Conservation (phyloP, 2,113 vertebrate species). For the Cephalopterus ornatus region DNA sequence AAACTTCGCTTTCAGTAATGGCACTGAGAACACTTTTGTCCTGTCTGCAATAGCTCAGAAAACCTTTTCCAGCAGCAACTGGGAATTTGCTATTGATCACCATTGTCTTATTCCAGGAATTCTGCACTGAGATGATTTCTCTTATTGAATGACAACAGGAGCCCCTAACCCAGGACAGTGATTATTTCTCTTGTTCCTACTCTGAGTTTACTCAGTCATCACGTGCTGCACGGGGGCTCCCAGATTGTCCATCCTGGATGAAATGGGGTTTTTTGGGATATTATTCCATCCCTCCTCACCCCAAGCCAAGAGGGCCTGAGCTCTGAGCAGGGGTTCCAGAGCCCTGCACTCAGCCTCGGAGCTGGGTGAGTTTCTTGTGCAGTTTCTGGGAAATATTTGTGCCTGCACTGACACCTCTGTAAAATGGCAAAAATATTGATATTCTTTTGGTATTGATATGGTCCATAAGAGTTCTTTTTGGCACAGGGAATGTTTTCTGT, state of each 20-base stretch:
- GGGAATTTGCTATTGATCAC: not conserved
- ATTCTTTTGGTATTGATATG: not conserved
- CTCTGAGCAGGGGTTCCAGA: not conserved
- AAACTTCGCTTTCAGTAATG: not conserved
- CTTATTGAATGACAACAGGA: not conserved
- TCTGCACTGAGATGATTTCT: not conserved
- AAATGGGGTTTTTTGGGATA: not conserved
- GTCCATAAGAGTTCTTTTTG: not conserved
- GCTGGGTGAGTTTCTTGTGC: rapidly evolving
- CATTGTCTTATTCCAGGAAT: slow-evolving; percentile 21
- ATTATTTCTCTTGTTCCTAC: not conserved
- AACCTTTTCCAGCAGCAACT: slow-evolving; percentile 3
- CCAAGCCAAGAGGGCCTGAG: not conserved
- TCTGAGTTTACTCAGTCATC: not conserved
- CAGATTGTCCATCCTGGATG: not conserved
- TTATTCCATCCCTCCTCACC: not conserved
- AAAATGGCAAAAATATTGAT: not conserved
- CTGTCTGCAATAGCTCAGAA: not conserved
- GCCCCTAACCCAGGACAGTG: not conserved
- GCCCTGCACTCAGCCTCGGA: not conserved
- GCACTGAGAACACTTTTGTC: slow-evolving; percentile 4
- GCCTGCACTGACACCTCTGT: not conserved
- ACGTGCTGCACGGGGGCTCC: not conserved
- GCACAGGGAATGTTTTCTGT: not conserved
- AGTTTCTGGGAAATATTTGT: not conserved